Evolutionary conservation across 2,888 invertebrate genomes (phyloP), one percentile per base, ranked within the genome.

Genomic region (Trachelus troglodyta): DNA sequence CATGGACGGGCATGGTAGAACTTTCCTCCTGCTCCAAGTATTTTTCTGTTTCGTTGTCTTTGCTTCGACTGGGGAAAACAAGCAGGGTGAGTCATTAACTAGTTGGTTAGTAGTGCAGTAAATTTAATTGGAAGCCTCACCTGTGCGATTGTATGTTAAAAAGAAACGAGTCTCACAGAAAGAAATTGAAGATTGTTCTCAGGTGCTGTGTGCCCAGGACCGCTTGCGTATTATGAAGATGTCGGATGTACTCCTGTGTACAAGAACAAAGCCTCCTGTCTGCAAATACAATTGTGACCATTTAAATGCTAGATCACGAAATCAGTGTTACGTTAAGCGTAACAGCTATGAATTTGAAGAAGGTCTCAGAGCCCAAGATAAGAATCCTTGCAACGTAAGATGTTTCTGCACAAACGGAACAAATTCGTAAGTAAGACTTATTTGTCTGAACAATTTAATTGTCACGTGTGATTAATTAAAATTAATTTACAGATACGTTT

Each of bases 331-430:
- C 34, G 9, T 34, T 34, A 34, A 34, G 34, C 9, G 9, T 34
- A 9, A 34, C 34, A 34, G 34, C 9, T 34, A 33, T 71, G 76
- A 74, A 4, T 71, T 87, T 30, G 85, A 86, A 0, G 87, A 90
- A 11, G 0, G 0, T 0, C 76, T 90, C 11, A 85, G 35, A 40
- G 77, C 81, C 0, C 89, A 87, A 74, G 87, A 90, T 69, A 34
- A 77, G 3, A 80, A 84, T 80, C 85, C 88, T 6, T 90, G 90
- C 76, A 88, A 89, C 69, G 15, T 85, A 0, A 84, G 34, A 0
- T 90, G 89, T 76, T 3, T 0, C 0, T 89, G 89, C 73, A 1
- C 0, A 0, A 33, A 69, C 12, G 74, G 69, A 74, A 35, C 34
- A 31, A 75, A 75, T 15, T 34, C 69, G 34, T 11, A 3, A 74